These are phyloP conservation scores for Zingel zingel DNA, from an alignment of 2,113 vertebrate species.

Conservation along the genomic window DNA sequence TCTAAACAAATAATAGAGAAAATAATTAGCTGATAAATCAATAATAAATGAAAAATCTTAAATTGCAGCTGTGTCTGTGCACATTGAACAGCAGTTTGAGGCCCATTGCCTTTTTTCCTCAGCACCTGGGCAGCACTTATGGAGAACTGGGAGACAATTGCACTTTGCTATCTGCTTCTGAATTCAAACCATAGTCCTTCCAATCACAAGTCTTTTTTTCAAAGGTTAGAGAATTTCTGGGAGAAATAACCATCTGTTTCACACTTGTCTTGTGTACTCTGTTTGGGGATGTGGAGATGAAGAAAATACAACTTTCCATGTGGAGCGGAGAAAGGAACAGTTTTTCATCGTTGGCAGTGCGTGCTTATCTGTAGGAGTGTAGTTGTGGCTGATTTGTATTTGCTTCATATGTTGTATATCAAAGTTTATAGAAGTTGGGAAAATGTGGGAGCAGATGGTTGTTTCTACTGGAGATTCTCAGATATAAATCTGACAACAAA, in stretches of 20 bases:
- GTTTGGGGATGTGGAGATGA: conserved; percentile 38
- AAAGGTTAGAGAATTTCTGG: conserved; percentile 62
- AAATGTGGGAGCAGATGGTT: conserved; percentile 28
- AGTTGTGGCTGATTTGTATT: conserved; percentile 35
- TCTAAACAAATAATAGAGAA: neutral
- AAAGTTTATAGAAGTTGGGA: conserved; percentile 24
- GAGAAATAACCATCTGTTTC: conserved; percentile 68
- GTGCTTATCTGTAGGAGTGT: conserved; percentile 2
- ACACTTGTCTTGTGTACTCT: conserved; percentile 56
- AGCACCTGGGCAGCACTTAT: conserved; percentile 25
- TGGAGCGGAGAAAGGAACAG: conserved; percentile 35
- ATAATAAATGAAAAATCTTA: too few relatives aligned
- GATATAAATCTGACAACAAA: conserved; percentile 13
- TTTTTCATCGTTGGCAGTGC: conserved; percentile 25
- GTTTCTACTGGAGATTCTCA: neutral
- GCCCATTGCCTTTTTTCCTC: conserved; percentile 16
- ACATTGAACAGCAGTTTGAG: conserved; percentile 12
- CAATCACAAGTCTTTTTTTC: conserved; percentile 51
- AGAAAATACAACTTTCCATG: conserved; percentile 56
- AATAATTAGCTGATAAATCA: neutral
- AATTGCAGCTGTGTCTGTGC: neutral
- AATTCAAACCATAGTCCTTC: conserved; percentile 53
- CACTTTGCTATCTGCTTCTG: conserved; percentile 39
- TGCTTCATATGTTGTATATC: conserved; percentile 4
- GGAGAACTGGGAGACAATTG: conserved; percentile 14